These are phyloP conservation scores for Ictalurus furcatus DNA, from an alignment of 2,113 vertebrate genomes.

Conservation along the genomic window DNA sequence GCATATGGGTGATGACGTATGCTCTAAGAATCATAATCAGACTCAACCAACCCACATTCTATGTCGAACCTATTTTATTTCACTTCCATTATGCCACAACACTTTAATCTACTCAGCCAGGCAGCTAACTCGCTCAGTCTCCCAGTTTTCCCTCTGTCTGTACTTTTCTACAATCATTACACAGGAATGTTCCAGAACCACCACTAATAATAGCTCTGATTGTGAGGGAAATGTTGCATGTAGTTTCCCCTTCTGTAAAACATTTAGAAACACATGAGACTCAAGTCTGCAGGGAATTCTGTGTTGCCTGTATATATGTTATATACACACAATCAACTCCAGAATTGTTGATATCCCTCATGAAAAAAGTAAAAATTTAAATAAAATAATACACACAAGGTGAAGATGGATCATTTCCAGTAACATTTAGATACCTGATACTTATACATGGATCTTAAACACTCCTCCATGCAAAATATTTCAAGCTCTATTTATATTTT, in stretches of 20 bases:
- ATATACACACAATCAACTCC: neutral
- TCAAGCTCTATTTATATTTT: neutral
- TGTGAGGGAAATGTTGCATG: slow-evolving; percentile 60
- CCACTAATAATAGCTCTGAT: slow-evolving; percentile 66
- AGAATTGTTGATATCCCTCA: neutral
- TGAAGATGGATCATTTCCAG: neutral
- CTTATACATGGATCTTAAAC: neutral
- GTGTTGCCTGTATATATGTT: neutral
- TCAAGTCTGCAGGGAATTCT: slow-evolving; percentile 13
- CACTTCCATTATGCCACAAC: slow-evolving; percentile 39
- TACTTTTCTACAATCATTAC: slow-evolving; percentile 60
- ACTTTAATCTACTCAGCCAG: slow-evolving; percentile 48
- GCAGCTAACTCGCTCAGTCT: slow-evolving; percentile 7
- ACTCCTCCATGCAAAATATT: neutral
- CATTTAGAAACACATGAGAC: slow-evolving; percentile 24
- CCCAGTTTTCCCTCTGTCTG: slow-evolving; percentile 44
- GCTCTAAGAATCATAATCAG: slow-evolving; percentile 48
- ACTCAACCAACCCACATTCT: slow-evolving; percentile 32
- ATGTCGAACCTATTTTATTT: slow-evolving; percentile 37
- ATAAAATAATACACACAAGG: neutral
- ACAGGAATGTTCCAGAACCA: slow-evolving; percentile 64
- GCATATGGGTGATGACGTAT: neutral
- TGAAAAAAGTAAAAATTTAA: neutral
- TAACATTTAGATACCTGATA: neutral
- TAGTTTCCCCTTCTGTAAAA: slow-evolving; percentile 44